phyloP scores from a whole-genome alignment of 23 tunicate species.

The Diplosoma virens region DNA sequence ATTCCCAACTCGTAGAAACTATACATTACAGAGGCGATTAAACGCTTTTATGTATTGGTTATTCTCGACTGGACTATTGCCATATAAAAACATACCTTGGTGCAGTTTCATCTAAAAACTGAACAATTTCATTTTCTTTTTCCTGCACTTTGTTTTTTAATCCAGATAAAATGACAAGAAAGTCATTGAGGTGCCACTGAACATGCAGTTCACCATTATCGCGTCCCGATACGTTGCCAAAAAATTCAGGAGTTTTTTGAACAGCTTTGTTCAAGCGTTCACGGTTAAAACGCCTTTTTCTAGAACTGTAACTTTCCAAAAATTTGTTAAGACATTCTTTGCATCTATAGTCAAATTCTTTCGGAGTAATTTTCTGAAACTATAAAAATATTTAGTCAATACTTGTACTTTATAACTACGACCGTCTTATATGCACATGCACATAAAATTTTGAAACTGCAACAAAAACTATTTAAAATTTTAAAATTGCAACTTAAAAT shows the following conservation, averaged over 20 bases:
- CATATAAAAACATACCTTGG: neutral
- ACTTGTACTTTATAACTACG: no score
- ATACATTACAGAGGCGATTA: no score
- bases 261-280: neutral
- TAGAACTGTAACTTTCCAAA: neutral
- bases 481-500: no score
- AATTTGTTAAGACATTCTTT: neutral
- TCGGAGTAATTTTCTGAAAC: neutral
- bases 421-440: neutral
- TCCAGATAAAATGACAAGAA: neutral
- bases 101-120: neutral
- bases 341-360: neutral
- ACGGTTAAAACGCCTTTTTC: neutral
- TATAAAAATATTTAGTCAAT: neutral
- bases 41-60: neutral
- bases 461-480: neutral
- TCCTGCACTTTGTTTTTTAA: neutral
- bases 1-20: no score
- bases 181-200: neutral
- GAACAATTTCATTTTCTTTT: slow-evolving; percentile 6
- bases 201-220: neutral
- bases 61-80: neutral
- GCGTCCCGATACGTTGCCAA: neutral
- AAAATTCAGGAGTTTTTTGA: neutral
- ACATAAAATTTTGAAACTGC: neutral